Evolutionary conservation across 1,140 invertebrate genomes (phyloP), one percentile per base, ranked within the genome.

Genomic region (Drosophila obscura): DNA sequence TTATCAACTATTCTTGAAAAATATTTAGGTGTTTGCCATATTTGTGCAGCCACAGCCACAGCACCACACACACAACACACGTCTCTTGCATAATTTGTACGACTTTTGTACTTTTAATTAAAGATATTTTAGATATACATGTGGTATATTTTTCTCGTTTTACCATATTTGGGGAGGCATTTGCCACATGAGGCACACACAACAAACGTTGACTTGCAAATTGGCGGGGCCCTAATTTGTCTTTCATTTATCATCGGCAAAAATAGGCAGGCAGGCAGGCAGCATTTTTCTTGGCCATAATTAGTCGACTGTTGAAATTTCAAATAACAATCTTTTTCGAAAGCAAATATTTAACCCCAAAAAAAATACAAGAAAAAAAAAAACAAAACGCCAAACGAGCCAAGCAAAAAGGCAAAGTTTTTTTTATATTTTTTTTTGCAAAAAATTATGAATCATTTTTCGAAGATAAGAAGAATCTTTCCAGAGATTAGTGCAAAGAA

Each of bases 11-110:
- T 71, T 71, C 35, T 39, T 39, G 35, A 39, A 76, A 85, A 82
- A 88, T 88, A 85, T 85, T 88, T 85, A 87, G 83, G 82, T 85
- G 78, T 83, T 88, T 78, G 78, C 82, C 82, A 77, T 85, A 88
- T 85, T 85, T 88, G 79, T 75, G 74, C 82, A 83, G 71, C 11
- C 3, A 11, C 3, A 35, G 31, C 28, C 28, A 26, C 5, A 9
- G 31, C 31, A 35, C 8, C 8, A 9, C 31, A 35, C 9, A 22
- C 22, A 24, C 19, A 8, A 35, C 31, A 35, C 31, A 35, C 35
- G 35, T 39, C 69, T 85, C 79, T 85, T 87, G 79, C 82, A 87
- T 87, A 88, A 87, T 87, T 85, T 79, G 71, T 83, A 87, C 77
- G 73, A 39, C 35, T 39, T 78, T 78, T 83, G 83, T 87, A 79